Base-by-base conservation (phyloP, 2,113 vertebrate species). In the Pterocles orientalis region DNA sequence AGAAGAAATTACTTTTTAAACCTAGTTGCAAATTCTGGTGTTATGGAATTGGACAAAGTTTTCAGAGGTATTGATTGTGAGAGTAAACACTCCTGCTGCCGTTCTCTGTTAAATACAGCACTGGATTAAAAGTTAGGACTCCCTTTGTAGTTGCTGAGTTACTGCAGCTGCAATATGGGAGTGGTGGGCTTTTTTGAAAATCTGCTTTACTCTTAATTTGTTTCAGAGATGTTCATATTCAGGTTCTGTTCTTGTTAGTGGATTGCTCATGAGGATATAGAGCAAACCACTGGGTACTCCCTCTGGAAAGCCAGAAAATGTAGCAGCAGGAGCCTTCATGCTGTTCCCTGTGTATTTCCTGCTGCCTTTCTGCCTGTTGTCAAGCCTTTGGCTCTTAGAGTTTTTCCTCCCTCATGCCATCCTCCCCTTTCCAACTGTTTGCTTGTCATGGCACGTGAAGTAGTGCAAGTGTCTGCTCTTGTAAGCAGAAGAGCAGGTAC, bases 401-500 rank as follows among this genome's bases (percentile, higher is more conserved):
- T 9, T 61, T 58, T 58, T 58, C 17, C 7, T 71, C n/a, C 31
- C 29, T 83, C 6, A 0, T 6, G 10, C 50, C 12, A 1, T 70
- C 20, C 65, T 66, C 23, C 14, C 14, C 7, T 80, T 80, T 57
- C 39, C 9, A 29, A 83, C 26, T 41, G 45, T 65, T 76, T 51
- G 18, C 25, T 93, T 57, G 17, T 75, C 0, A 0, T 83, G 69
- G 48, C 65, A 25, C 41, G 24, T 33, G 48, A 76, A 41, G 19
- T 43, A 68, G 72, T 45, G 50, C 29, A 58, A 64, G 56, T 51
- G 19, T 36, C 47, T 62, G 8, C 41, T 85, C 53, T 95, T 86
- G 50, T 68, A 83, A 64, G 77, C 82, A 93, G 80, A 86, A 76
- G 79, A 72, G 28, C 57, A 57, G 82, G 47, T 70, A 62, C 77